Percentiles rank a stretch among this genome's conserved stretches.
Evolutionary conservation across 2,113 vertebrate species (phyloP).

Genomic region (Corynorhinus townsendii): DNA sequence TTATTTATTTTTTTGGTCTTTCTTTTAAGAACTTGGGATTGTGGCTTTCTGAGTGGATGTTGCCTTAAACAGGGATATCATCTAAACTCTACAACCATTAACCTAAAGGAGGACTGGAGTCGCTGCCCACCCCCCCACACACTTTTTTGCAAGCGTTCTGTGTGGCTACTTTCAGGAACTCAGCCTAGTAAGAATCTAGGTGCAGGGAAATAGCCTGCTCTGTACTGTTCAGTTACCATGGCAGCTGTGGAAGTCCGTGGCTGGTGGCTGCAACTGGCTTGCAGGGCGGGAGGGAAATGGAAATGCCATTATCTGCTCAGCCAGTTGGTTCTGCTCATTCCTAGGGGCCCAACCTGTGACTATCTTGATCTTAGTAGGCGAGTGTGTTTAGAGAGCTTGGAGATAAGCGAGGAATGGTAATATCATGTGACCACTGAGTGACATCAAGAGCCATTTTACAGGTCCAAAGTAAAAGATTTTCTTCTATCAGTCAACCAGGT

Average conservation of each 20-base stretch:
- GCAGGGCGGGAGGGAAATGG: neutral
- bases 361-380: neutral
- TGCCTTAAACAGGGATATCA: neutral
- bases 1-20: neutral
- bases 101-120: neutral
- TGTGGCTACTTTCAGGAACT: neutral
- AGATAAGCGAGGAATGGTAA: neutral
- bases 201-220: rapidly evolving
- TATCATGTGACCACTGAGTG: neutral
- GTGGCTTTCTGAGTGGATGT: neutral
- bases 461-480: neutral
- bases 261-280: neutral
- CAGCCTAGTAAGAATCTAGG: neutral
- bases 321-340: neutral
- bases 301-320: neutral
- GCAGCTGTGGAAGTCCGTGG: neutral
- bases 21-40: neutral
- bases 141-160: neutral
- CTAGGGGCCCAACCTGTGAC: neutral
- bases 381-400: constrained; percentile 29
- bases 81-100: neutral
- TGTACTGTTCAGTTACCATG: neutral
- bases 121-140: neutral
- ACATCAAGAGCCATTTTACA: neutral
- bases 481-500: neutral